These are phyloP conservation scores for Tauraco hartlaubi DNA, from an alignment of 2,797 vertebrate species.

Conservation along the genomic window DNA sequence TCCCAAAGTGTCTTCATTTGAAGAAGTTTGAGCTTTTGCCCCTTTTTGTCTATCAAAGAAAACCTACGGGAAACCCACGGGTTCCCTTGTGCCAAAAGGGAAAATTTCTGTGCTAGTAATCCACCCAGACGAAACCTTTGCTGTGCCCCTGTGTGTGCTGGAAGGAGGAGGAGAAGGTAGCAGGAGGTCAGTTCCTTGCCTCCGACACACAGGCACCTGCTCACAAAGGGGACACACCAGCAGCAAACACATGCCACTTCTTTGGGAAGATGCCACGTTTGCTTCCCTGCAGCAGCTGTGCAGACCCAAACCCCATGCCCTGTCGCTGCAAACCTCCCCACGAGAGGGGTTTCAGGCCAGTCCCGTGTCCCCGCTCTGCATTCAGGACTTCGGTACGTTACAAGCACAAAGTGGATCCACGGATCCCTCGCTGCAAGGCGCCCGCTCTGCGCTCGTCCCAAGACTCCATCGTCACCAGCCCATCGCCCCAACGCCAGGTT, in stretches of 20 bases:
- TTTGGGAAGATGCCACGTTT: background rate
- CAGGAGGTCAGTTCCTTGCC: background rate
- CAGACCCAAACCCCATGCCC: background rate
- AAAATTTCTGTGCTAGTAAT: background rate
- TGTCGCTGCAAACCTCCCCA: background rate
- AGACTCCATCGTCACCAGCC: background rate
- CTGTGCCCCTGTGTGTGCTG: rapidly evolving
- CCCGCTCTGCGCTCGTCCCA: background rate
- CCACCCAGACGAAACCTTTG: background rate
- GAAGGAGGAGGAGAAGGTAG: background rate
- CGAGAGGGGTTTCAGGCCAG: background rate
- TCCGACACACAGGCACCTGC: background rate
- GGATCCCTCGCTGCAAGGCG: background rate
- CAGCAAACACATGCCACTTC: background rate
- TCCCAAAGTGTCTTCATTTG: background rate
- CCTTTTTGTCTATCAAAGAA: background rate
- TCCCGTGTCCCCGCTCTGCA: rapidly evolving
- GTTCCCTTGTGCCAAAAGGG: background rate
- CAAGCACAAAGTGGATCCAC: background rate
- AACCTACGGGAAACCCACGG: rapidly evolving
- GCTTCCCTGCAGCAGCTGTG: background rate
- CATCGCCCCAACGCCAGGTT: rapidly evolving
- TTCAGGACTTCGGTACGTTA: rapidly evolving
- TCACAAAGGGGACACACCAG: rapidly evolving
- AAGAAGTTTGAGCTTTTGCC: background rate